Evolutionary conservation across 2,888 invertebrate species (phyloP), one percentile per base, ranked within the genome.

Genomic region (Dryococelus australis): DNA sequence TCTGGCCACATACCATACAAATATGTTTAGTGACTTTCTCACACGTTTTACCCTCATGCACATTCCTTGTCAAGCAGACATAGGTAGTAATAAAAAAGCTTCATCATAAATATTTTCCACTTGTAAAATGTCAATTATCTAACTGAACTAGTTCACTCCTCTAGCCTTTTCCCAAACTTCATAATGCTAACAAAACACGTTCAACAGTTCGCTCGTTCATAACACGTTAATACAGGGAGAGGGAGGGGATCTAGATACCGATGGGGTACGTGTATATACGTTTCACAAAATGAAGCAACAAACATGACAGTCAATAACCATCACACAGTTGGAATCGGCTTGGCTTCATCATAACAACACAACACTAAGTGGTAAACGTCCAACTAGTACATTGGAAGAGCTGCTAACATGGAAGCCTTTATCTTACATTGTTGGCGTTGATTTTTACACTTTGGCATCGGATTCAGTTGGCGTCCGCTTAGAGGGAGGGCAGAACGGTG

Each of bases 361-460:
- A 65, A 65, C 65, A 65, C 65, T 65, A 16, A 65, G 24, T 24
- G n/a, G 65, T 13, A 83, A 83, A 83, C 83, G 83, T 83, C 83
- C 83, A 83, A 83, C 83, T 83, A 83, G 83, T 28, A 43, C 83
- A 35, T 83, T 28, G 83, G 83, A 83, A 83, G 83, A 83, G 83
- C 83, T 28, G 83, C 86, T 86, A 87, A 81, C 87, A 86, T 87
- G 88, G 88, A 88, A 87, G 88, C 89, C 87, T 88, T 83, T 83
- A 84, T 80, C 85, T 35, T 86, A 86, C 86, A 89, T 88, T 88
- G 87, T 89, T 88, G 87, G 87, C 87, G 87, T 88, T 87, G 86
- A 87, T 27, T 24, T 28, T 24, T 20, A 83, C 28, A 89, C 89
- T 89, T 89, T 89, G 89, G 89, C 89, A 89, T 89, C 89, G 89